Base-by-base conservation (phyloP, 2,888 invertebrate genomes). In the Protonemura montana region DNA sequence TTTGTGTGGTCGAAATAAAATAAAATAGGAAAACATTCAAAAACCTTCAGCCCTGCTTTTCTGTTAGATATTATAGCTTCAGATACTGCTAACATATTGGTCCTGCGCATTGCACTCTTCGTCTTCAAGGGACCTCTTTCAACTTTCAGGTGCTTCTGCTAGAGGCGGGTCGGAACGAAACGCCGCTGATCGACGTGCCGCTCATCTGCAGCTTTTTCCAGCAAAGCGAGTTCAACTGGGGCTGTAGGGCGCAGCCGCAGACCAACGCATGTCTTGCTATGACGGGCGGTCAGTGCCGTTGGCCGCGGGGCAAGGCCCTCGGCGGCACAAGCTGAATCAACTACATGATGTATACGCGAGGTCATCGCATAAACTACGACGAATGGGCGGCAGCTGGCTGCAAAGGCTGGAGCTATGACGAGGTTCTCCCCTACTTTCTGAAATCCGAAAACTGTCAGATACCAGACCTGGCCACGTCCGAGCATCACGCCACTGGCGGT, bases 251-350 rank as follows among this genome's bases (percentile, higher is more conserved):
- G 0, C 93, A 93, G 87, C 92, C 92, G 0, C 91, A 93, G n/a
- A 87, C 90, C 0, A 88, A 89, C 0, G 89, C 89, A 42, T 92
- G 93, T 86, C 88, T 90, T 35, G 90, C 92, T 0, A 89, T 90
- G 86, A 89, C 88, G 29, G 89, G 90, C 16, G 89, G 89, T 13
- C 86, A 88, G 7, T 93, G 94, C 89, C 90, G 89, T 85, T 94
- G 93, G 93, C 92, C 93, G 0, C 91, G 93, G 27, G 94, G 94
- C 0, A 94, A 95, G 89, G 93, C 93, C 16, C 90, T 94, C 27
- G 96, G 96, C 0, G 96, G 96, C 0, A 92, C 93, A 0, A 94
- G 94, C 21, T 91, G 92, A 0, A 92, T 95, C 2, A 95, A 95
- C 90, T 94, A 92, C 21, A 94, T 95, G 94, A 86, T 95, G 0